Percentiles rank a stretch among this genome's conserved stretches.
Conservation (phyloP, 2,888 invertebrate genomes). For the Diogma glabrata region DNA sequence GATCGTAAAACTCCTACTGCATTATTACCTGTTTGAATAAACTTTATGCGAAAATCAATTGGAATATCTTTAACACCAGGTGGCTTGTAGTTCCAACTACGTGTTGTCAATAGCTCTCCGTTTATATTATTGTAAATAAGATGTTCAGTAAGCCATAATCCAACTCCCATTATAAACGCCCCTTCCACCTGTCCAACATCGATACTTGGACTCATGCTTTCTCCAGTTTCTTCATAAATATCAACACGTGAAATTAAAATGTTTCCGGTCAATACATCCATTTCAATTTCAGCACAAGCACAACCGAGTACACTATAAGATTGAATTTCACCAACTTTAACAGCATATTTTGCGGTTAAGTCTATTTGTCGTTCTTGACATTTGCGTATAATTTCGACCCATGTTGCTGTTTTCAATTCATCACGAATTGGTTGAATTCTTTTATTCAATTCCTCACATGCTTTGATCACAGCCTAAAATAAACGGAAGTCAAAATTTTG, state of each 20-base stretch:
- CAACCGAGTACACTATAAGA: slow-evolving; percentile 53
- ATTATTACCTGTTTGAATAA: too few species aligned
- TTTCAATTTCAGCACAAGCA: slow-evolving; percentile 55
- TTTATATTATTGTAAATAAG: slow-evolving; percentile 45
- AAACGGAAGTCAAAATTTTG: too few species aligned
- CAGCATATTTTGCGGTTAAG: slow-evolving; percentile 50
- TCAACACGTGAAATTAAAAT: slow-evolving; percentile 55
- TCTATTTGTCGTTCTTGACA: slow-evolving; percentile 44
- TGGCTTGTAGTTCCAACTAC: slow-evolving; percentile 73
- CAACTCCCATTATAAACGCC: slow-evolving; percentile 63
- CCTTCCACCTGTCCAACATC: slow-evolving; percentile 70
- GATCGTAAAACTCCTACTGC: too few species aligned
- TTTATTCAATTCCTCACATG: slow-evolving; percentile 49
- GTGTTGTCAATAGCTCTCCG: slow-evolving; percentile 57
- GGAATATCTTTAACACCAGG: slow-evolving; percentile 71
- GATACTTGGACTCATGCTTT: slow-evolving; percentile 57
- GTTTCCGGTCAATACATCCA: slow-evolving; percentile 70
- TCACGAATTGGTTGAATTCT: slow-evolving; percentile 48
- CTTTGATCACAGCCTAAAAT: slow-evolving; percentile 27
- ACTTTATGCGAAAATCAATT: slow-evolving; percentile 53
- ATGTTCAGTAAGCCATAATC: slow-evolving; percentile 67
- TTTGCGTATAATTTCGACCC: slow-evolving; percentile 45
- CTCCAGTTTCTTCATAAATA: slow-evolving; percentile 62
- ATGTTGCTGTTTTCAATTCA: slow-evolving; percentile 40
- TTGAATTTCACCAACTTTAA: slow-evolving; percentile 39